Conservation (phyloP, 1,140 invertebrate genomes). For the Drosophila navojoa region DNA sequence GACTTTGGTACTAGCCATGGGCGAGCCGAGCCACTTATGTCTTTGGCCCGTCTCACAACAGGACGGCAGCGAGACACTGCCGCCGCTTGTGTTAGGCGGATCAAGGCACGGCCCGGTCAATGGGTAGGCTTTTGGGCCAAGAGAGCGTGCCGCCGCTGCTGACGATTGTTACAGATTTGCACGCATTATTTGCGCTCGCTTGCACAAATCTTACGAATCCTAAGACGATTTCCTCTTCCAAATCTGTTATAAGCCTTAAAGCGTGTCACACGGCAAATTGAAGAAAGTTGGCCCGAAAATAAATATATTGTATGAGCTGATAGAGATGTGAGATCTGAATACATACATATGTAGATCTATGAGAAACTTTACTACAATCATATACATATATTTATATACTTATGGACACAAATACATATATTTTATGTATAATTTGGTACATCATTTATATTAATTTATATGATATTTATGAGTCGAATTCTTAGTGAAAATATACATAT, state of each 20-base stretch:
- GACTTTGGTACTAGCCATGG: slow-evolving; percentile 61
- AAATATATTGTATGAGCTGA: neutral
- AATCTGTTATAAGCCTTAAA: slow-evolving; percentile 80
- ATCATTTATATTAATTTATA: neutral
- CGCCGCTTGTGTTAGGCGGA: slow-evolving; percentile 48
- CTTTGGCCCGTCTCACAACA: slow-evolving; percentile 33
- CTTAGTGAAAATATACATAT: neutral
- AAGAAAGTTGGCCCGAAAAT: slow-evolving; percentile 41
- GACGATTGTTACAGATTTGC: slow-evolving; percentile 63
- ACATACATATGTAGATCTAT: neutral
- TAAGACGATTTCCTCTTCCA: slow-evolving; percentile 62
- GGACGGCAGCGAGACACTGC: slow-evolving; percentile 21
- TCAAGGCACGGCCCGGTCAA: slow-evolving; percentile 45
- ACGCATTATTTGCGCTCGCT: slow-evolving; percentile 53
- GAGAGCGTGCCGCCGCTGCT: slow-evolving; percentile 39
- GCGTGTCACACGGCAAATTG: slow-evolving; percentile 78
- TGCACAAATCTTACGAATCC: slow-evolving; percentile 57
- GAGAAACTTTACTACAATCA: neutral
- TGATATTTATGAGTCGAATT: neutral
- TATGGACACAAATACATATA: too few relatives aligned
- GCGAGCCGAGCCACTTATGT: slow-evolving; percentile 71
- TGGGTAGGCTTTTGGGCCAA: slow-evolving; percentile 16
- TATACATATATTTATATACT: neutral
- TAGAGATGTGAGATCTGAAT: too few relatives aligned
- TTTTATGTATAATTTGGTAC: too few relatives aligned